Conservation (phyloP, 1,140 invertebrate species). For the Hyphantria cunea region DNA sequence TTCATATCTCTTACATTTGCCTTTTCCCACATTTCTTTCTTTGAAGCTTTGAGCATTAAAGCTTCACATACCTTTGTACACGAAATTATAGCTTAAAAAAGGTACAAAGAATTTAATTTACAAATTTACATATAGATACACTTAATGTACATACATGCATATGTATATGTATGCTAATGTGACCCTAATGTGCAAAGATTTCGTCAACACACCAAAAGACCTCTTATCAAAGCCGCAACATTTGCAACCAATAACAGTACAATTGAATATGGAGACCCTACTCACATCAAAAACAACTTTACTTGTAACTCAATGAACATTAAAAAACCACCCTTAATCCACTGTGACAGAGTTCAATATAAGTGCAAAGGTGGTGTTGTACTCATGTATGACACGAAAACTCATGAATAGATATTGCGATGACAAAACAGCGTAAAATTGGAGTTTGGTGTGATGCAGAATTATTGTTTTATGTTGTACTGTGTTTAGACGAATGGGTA, state of each 20-base stretch:
- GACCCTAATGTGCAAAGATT: not conserved
- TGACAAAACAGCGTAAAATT: constrained; percentile 63
- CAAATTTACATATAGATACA: too few species aligned
- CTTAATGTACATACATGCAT: too few species aligned
- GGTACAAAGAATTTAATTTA: too few species aligned
- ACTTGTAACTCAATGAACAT: not conserved
- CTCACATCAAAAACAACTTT: not conserved
- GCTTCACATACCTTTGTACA: too few species aligned
- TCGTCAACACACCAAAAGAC: constrained; percentile 2
- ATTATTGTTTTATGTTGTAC: constrained; percentile 48
- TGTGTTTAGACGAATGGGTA: constrained; percentile 17
- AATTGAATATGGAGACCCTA: constrained; percentile 11
- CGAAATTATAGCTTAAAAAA: too few species aligned
- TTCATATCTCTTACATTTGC: too few species aligned
- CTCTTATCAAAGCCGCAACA: constrained; percentile 17
- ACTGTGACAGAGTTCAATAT: constrained; percentile 7
- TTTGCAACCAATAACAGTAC: constrained; percentile 20
- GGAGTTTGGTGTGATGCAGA: constrained; percentile 45
- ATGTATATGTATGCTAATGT: too few species aligned
- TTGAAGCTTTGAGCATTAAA: too few species aligned
- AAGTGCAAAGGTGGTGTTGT: constrained; percentile 20
- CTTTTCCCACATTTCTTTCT: too few species aligned
- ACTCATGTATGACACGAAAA: constrained; percentile 39
- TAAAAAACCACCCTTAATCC: constrained; percentile 17
- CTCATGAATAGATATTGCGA: constrained; percentile 69